phyloP scores from a whole-genome alignment of 2,797 vertebrate genomes.

The Aldrovandia affinis region DNA sequence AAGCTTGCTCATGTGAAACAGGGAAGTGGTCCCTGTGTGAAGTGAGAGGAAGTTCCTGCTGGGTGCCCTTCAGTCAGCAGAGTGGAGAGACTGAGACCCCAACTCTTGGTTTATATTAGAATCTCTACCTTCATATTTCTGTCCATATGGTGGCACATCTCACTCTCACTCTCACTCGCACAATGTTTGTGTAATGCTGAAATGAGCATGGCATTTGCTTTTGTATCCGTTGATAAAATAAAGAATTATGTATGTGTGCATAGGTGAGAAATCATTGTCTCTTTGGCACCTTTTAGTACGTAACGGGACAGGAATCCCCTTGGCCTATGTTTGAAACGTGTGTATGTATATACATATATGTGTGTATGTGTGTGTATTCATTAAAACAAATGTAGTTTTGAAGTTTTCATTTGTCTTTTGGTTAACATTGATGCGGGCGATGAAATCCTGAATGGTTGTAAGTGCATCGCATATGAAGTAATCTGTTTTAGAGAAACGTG shows the following conservation, averaged over 20 bases:
- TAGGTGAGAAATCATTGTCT: not conserved
- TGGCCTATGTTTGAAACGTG: not conserved
- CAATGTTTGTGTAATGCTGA: not conserved
- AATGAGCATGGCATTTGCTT: not conserved
- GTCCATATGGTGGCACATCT: not conserved
- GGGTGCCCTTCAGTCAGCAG: constrained; percentile 2
- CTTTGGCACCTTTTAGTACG: not conserved
- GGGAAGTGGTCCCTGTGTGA: constrained; percentile 27
- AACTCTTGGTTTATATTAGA: not conserved
- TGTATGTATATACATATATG: too few relatives aligned
- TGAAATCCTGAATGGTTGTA: too few relatives aligned
- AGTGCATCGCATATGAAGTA: not conserved
- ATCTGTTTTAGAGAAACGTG: not conserved
- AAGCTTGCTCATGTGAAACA: constrained; percentile 38
- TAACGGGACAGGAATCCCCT: not conserved
- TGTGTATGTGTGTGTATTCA: too few relatives aligned
- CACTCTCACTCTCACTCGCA: not conserved
- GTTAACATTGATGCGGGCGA: not conserved
- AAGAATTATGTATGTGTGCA: not conserved
- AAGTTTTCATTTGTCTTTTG: not conserved
- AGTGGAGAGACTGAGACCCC: not conserved
- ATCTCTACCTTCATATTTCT: not conserved
- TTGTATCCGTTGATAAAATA: not conserved
- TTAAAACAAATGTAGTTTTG: not conserved
- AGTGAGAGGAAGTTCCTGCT: constrained; percentile 29